Base-by-base conservation (phyloP, 2,797 vertebrate species). In the Rhinatrema bivittatum region DNA sequence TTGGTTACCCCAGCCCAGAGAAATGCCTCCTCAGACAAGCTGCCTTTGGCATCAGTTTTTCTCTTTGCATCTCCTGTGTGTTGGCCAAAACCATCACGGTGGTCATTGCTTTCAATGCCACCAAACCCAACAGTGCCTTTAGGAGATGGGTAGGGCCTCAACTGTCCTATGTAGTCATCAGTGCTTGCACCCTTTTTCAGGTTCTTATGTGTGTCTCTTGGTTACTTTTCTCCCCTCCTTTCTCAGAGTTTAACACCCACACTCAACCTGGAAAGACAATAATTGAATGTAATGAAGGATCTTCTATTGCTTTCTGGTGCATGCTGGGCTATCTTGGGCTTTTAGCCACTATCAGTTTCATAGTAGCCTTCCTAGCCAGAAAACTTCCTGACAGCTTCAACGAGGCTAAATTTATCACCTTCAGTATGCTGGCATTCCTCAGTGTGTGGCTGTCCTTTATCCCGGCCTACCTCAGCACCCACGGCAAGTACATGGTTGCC, bases 61-160 rank as follows among this genome's bases (percentile, higher is more conserved):
- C 49, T 2, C 16, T 46, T 14, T 40, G 41, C 9, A 27, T 52
- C 10, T 52, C 49, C 9, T 29, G 24, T 19, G 17, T 54, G 10
- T 19, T 54, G 22, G 39, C 44, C 24, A 54, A 54, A 22, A 54
- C 51, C 5, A 10, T 48, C 7, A 48, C 30, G n/a, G 44, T 54
- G 10, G 33, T 54, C 3, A 28, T 39, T 19, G 51, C 51, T 10
- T 54, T 54, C 19, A 46, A 29, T 22, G 48, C 48, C 21, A 44
- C 42, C 9, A 45, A 39, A 14, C 50, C 50, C 5, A 33, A 34
- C 7, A 46, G 36, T 12, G 53, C 17, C 3, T 16, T 53, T 8
- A 26, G 16, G 8, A 34, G 34, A 10, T 51, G 42, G 48, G 29
- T 41, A 4, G 22, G 21, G 4, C 16, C 35, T 2, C 7, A 5